Conservation (phyloP, 1,140 invertebrate genomes). For the Drosophila leontia region DNA sequence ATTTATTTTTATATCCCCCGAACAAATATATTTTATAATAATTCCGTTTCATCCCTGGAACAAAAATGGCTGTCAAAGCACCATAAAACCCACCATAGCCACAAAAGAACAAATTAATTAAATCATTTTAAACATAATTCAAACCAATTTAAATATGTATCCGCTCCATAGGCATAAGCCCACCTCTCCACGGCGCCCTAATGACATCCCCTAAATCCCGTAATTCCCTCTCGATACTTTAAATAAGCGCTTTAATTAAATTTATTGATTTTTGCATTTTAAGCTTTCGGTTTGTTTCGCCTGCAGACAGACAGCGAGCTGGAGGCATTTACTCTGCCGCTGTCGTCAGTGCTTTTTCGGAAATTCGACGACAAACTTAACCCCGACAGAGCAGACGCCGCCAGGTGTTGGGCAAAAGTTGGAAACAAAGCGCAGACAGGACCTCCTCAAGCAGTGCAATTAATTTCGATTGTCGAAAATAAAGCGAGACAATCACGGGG, state of each 20-base stretch:
- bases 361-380: slow-evolving; percentile 33
- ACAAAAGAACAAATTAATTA: slow-evolving; percentile 28
- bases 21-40: slow-evolving; percentile 2
- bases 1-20: background rate
- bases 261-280: slow-evolving; percentile 62
- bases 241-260: slow-evolving; percentile 53
- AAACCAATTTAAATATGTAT: slow-evolving; percentile 35
- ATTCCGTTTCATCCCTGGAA: too few species aligned
- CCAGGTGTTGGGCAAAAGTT: slow-evolving; percentile 50
- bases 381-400: slow-evolving; percentile 24
- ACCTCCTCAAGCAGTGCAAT: slow-evolving; percentile 54
- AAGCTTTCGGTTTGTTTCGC: slow-evolving; percentile 27
- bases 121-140: slow-evolving; percentile 31
- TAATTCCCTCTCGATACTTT: slow-evolving; percentile 40
- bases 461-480: slow-evolving; percentile 69
- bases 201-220: slow-evolving; percentile 23
- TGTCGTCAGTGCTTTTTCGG: slow-evolving; percentile 3
- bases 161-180: slow-evolving; percentile 5
- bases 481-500: slow-evolving; percentile 50
- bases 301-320: slow-evolving; percentile 17
- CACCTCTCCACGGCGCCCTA: background rate
- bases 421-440: slow-evolving; percentile 35
- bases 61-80: background rate
- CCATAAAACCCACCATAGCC: background rate
- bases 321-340: background rate